Percentiles rank a stretch among this genome's conserved stretches.
phyloP scores from a whole-genome alignment of 2,797 vertebrate genomes.

The Hyperoplus lanceolatus region DNA sequence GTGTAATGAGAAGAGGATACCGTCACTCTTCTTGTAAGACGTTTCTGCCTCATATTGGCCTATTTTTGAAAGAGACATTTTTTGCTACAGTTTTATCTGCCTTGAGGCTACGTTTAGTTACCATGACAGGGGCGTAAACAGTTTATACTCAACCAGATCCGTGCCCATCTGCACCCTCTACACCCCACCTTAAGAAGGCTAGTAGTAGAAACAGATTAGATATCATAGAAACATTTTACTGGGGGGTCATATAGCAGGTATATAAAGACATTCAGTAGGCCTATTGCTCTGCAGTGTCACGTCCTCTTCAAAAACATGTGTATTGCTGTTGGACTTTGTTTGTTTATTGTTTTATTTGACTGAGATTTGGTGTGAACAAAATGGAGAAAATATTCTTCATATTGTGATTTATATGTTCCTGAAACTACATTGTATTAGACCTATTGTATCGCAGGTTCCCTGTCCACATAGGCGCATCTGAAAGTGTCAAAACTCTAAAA shows the following conservation, averaged over 20 bases:
- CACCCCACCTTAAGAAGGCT: no score
- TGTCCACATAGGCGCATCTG: not conserved
- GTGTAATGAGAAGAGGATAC: not conserved
- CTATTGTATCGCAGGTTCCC: not conserved
- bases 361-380: not conserved
- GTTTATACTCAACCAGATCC: no score
- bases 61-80: no score
- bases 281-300: not conserved
- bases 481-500: not conserved
- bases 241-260: not conserved
- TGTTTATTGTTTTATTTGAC: not conserved
- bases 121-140: constrained; percentile 52
- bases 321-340: not conserved
- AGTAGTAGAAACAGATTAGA: not conserved
- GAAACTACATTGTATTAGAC: not conserved
- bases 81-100: not conserved
- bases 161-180: not conserved
- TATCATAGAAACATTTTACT: not conserved
- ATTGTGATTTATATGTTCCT: not conserved
- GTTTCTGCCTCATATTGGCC: not conserved
- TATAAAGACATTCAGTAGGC: not conserved
- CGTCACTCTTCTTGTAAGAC: not conserved
- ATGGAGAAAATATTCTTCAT: not conserved
- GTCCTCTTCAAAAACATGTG: not conserved
- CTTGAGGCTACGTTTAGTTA: not conserved